Evolutionary conservation across 2,888 invertebrate genomes (phyloP).

Genomic region (Napeogenes inachia): DNA sequence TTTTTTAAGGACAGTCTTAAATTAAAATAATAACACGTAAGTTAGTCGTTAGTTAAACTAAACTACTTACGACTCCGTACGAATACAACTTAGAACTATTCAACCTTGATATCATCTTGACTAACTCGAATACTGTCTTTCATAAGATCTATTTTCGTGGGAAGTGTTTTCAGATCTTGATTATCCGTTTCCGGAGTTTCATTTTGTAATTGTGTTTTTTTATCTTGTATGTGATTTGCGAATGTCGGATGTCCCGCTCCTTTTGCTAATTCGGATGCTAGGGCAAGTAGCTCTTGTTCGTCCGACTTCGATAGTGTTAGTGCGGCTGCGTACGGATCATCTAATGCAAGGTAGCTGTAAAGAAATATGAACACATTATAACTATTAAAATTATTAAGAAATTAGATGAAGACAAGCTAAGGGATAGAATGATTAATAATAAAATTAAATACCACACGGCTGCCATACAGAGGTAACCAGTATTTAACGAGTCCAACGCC

Average conservation of each 20-base stretch:
- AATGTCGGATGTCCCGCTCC: constrained; percentile 59
- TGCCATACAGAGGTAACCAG: constrained; percentile 37
- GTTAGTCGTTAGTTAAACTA: too few relatives aligned
- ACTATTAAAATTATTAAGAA: background rate
- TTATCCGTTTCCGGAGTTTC: constrained; percentile 16
- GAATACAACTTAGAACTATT: too few relatives aligned
- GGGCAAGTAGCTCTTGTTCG: constrained; percentile 69
- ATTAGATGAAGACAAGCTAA: background rate
- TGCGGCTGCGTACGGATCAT: constrained; percentile 79
- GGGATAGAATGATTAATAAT: background rate
- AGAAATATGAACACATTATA: constrained; percentile 1
- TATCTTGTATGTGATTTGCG: constrained; percentile 53
- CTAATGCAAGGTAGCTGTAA: constrained; percentile 77
- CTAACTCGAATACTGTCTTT: constrained; percentile 16
- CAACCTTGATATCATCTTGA: background rate
- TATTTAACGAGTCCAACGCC: constrained; percentile 32
- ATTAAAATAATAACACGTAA: too few relatives aligned
- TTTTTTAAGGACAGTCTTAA: too few relatives aligned
- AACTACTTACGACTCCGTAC: too few relatives aligned
- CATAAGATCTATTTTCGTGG: constrained; percentile 42
- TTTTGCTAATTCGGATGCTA: constrained; percentile 80
- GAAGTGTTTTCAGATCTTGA: constrained; percentile 33
- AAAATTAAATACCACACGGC: constrained; percentile 45
- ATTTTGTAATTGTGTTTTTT: constrained; percentile 35
- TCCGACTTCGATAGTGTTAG: constrained; percentile 74